phyloP scores from a whole-genome alignment of 2,113 vertebrate genomes.

The Sarotherodon lohbergeri region DNA sequence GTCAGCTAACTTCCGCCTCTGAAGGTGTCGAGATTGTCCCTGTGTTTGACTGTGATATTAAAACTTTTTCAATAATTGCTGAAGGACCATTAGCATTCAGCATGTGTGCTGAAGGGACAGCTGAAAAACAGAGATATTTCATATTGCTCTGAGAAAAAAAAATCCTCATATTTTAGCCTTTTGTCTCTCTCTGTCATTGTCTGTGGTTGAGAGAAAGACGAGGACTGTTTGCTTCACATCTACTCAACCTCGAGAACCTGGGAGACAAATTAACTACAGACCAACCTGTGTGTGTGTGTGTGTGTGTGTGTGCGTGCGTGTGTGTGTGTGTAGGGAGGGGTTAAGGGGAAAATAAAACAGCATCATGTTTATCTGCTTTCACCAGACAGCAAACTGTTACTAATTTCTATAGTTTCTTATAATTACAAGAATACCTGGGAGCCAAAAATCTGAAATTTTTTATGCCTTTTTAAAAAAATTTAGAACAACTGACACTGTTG shows the following conservation, averaged over 20 bases:
- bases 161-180: neutral
- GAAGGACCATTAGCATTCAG: neutral
- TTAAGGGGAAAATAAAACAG: neutral
- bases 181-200: neutral
- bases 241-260: neutral
- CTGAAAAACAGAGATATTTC: neutral
- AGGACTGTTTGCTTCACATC: neutral
- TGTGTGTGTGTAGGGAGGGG: neutral
- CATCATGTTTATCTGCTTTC: neutral
- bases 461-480: neutral
- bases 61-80: neutral
- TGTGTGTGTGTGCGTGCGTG: accelerated
- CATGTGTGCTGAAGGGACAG: neutral
- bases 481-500: neutral
- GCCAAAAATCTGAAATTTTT: neutral
- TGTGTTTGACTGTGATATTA: neutral
- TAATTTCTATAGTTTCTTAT: neutral
- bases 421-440: neutral
- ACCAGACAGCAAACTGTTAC: neutral
- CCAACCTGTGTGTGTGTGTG: neutral
- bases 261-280: neutral
- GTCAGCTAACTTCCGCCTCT: neutral
- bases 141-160: neutral
- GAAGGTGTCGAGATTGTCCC: neutral
- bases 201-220: neutral